phyloP scores from a whole-genome alignment of 37 sponge, comb jelly and placozoan genomes.

The Axinella damicornis region DNA sequence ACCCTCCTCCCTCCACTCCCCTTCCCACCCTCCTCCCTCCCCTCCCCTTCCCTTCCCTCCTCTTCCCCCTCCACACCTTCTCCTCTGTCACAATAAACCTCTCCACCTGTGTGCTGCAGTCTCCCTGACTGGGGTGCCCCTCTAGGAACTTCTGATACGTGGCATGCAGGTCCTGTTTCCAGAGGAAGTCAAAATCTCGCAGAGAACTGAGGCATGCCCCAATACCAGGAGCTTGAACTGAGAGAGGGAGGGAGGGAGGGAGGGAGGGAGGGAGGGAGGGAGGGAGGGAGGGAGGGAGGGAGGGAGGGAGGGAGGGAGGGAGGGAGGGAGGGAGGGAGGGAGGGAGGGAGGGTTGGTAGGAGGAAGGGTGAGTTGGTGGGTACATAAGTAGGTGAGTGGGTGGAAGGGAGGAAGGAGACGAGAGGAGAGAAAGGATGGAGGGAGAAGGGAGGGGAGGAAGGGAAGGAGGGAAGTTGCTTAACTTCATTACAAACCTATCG shows the following conservation, averaged over 20 bases:
- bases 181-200: constrained; percentile 62
- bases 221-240: constrained; percentile 31
- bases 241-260: neutral
- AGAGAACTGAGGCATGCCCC: constrained; percentile 39
- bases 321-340: constrained; percentile 11
- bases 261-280: neutral
- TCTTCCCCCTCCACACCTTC: constrained; percentile 7
- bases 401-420: neutral
- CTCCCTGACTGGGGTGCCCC: constrained; percentile 15
- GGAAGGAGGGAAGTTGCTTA: neutral
- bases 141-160: constrained; percentile 71
- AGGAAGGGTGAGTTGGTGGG: neutral
- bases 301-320: constrained; percentile 20
- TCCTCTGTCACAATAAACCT: constrained; percentile 62
- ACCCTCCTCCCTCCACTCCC: neutral
- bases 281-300: neutral
- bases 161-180: constrained; percentile 86
- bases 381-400: neutral
- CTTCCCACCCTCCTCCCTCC: neutral
- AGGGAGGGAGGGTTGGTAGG: neutral
- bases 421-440: neutral
- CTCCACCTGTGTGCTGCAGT: constrained; percentile 51
- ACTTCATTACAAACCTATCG: too few relatives aligned
- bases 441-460: neutral
- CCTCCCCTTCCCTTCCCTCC: too few relatives aligned